These are phyloP conservation scores for Philonicus albiceps DNA, from an alignment of 2,888 invertebrate species.

Conservation along the genomic window DNA sequence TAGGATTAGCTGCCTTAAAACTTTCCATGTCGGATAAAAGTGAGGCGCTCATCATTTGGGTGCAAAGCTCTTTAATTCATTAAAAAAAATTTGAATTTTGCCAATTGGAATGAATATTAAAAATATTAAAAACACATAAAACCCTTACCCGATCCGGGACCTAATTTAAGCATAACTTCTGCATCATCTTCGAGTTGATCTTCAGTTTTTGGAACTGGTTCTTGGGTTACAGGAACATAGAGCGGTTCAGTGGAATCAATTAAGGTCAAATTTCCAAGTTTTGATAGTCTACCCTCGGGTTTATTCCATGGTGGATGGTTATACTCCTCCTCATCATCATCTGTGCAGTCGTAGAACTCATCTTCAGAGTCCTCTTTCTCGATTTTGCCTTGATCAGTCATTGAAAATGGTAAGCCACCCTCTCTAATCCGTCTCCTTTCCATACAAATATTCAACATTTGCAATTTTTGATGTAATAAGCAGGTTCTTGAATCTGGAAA, in stretches of 20 bases:
- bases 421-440: constrained; percentile 69
- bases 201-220: constrained; percentile 96
- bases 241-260: constrained; percentile 74
- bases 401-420: constrained; percentile 59
- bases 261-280: constrained; percentile 73
- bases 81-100: no score
- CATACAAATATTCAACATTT: constrained; percentile 83
- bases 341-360: constrained; percentile 84
- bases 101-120: no score
- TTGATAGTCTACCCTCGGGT: constrained; percentile 75
- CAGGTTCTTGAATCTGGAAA: constrained; percentile 89
- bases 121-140: no score
- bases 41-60: constrained; percentile 94
- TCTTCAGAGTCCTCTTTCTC: constrained; percentile 63
- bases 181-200: constrained; percentile 95
- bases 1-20: constrained; percentile 98
- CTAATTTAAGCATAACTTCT: constrained; percentile 85
- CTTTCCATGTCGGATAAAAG: constrained; percentile 97
- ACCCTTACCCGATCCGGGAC: constrained; percentile 72
- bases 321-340: constrained; percentile 60
- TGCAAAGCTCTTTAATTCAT: constrained; percentile 84
- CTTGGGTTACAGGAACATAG: constrained; percentile 86
- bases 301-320: constrained; percentile 68
- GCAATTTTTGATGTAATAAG: constrained; percentile 93
- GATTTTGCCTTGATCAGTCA: constrained; percentile 44